A percentile compares a stretch with the other conserved stretches of the same genome.
These are phyloP conservation scores for Piscicola geometra DNA, from an alignment of 2,888 invertebrate genomes.

Conservation along the genomic window DNA sequence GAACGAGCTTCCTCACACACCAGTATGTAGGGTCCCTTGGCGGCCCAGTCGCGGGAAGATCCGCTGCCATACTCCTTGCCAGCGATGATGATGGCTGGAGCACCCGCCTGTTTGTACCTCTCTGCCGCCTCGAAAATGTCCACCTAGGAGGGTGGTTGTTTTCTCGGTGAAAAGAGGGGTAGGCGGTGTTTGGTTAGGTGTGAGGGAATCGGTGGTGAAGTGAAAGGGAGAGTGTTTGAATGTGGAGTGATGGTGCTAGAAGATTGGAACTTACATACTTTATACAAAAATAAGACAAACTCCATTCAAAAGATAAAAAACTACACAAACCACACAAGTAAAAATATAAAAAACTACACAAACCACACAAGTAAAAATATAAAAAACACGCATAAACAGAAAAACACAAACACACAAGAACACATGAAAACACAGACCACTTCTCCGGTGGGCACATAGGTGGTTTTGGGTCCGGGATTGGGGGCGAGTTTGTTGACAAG, in stretches of 20 bases:
- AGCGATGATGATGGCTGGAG: slow-evolving; percentile 76
- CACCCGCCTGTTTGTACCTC: slow-evolving; percentile 72
- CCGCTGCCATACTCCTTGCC: slow-evolving; percentile 98
- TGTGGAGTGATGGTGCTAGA: neutral
- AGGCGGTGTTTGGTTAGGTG: neutral
- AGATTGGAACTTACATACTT: too few relatives aligned
- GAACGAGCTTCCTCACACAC: slow-evolving; percentile 57
- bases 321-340: too few relatives aligned
- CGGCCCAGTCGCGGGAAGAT: slow-evolving; percentile 97
- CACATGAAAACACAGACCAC: slow-evolving; percentile 64
- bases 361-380: too few relatives aligned
- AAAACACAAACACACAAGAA: too few relatives aligned
- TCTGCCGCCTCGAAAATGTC: slow-evolving; percentile 91
- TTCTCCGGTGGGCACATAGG: slow-evolving; percentile 80
- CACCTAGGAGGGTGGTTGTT: slow-evolving; percentile 63
- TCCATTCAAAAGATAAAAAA: too few relatives aligned
- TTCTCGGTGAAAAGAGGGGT: too few relatives aligned
- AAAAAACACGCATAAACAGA: too few relatives aligned
- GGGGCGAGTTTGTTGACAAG: slow-evolving; percentile 72
- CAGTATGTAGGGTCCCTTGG: slow-evolving; percentile 88
- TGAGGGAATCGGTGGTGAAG: neutral
- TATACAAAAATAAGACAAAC: too few relatives aligned
- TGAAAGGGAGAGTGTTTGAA: neutral
- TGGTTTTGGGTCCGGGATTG: slow-evolving; percentile 71
- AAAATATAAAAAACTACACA: too few relatives aligned